Evolutionary conservation across 2,113 vertebrate genomes (phyloP).

Genomic region (Thalassoma bifasciatum): DNA sequence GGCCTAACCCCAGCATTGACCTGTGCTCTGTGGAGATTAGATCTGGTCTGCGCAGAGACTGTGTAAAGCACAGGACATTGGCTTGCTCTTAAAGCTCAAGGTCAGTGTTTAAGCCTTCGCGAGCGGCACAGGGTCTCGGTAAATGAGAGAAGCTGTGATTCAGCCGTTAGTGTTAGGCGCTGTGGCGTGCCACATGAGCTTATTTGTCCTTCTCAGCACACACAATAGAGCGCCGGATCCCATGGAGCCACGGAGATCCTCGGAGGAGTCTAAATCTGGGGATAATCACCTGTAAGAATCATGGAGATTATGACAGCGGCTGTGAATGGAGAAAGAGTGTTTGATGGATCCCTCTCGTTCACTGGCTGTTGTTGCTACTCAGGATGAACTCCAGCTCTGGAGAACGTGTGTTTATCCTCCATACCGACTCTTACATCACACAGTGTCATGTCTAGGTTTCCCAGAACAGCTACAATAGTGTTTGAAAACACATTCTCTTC

Average conservation of each 20-base stretch:
- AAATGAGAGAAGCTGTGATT: slow-evolving; percentile 43
- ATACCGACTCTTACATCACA: background rate
- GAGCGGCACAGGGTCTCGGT: slow-evolving; percentile 35
- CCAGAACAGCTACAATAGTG: background rate
- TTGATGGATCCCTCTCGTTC: slow-evolving; percentile 17
- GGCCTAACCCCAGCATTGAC: slow-evolving; percentile 7
- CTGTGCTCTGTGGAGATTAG: slow-evolving; percentile 54
- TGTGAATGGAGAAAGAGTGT: slow-evolving; percentile 43
- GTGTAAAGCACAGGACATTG: slow-evolving; percentile 58
- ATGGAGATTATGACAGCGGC: slow-evolving; percentile 53
- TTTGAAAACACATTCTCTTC: background rate
- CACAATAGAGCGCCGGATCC: slow-evolving; percentile 32
- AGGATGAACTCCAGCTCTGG: background rate
- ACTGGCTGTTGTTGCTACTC: slow-evolving; percentile 24
- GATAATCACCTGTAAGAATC: slow-evolving; percentile 71
- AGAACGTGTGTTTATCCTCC: background rate
- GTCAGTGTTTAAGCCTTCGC: slow-evolving; percentile 66
- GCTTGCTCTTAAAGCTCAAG: slow-evolving; percentile 70
- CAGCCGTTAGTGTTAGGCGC: slow-evolving; percentile 63
- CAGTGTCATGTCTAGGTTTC: slow-evolving; percentile 1
- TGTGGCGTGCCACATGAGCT: slow-evolving; percentile 17
- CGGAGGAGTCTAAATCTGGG: slow-evolving; percentile 56
- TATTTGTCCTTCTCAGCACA: slow-evolving; percentile 10
- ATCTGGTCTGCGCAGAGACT: slow-evolving; percentile 28
- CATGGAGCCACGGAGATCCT: slow-evolving; percentile 37